Evolutionary conservation across 1,140 invertebrate species (phyloP).

Genomic region (Aphelinus certus): DNA sequence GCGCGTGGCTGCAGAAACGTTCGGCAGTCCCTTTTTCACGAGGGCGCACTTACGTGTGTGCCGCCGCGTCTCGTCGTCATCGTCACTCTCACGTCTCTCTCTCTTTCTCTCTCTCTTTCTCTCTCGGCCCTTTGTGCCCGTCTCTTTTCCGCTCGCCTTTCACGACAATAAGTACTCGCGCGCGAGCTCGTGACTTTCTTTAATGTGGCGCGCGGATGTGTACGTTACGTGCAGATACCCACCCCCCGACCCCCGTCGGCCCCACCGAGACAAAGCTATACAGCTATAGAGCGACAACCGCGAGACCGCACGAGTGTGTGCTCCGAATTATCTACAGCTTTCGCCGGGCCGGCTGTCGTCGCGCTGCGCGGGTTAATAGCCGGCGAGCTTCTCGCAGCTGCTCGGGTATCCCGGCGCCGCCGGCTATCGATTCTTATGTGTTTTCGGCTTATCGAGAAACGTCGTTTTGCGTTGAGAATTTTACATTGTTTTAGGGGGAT

Average conservation of each 20-base stretch:
- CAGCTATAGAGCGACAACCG: background rate
- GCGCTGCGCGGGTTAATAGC: too few species aligned
- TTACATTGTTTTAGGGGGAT: too few species aligned
- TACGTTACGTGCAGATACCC: background rate
- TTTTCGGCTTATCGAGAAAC: too few species aligned
- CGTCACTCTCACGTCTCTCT: background rate
- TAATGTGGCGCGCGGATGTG: slow-evolving; percentile 4
- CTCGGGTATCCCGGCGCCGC: background rate
- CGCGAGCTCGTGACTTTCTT: slow-evolving; percentile 13
- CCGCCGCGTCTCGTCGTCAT: background rate
- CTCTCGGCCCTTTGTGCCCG: background rate
- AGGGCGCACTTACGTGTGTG: slow-evolving; percentile 15
- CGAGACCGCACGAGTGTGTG: background rate
- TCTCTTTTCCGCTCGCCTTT: background rate
- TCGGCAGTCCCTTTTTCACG: slow-evolving; percentile 12
- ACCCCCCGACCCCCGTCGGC: too few species aligned
- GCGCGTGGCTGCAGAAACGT: too few species aligned
- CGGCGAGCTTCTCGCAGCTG: too few species aligned
- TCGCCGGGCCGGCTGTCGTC: background rate
- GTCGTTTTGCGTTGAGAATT: too few species aligned
- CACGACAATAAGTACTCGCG: background rate
- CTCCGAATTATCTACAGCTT: slow-evolving; percentile 8
- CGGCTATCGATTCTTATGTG: too few species aligned
- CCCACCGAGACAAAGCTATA: background rate
- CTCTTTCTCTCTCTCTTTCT: background rate